Conservation (phyloP, 2,888 invertebrate species). For the Eledona agricola region DNA sequence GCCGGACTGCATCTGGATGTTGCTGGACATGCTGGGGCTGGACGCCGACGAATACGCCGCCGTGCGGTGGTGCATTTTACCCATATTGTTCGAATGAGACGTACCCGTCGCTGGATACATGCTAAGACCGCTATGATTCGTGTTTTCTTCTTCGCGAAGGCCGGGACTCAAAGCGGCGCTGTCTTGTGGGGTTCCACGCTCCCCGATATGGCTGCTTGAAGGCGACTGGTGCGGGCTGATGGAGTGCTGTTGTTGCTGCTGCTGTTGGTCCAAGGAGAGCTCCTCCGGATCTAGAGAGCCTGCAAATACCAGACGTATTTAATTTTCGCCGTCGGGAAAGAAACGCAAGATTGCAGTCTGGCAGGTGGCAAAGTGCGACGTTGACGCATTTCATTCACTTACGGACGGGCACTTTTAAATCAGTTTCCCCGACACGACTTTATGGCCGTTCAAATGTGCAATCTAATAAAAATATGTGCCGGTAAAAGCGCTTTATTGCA, state of each 20-base stretch:
- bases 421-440: too few species aligned
- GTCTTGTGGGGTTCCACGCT: conserved; percentile 66
- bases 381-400: conserved; percentile 18
- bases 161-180: conserved; percentile 68
- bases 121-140: conserved; percentile 74
- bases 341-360: conserved; percentile 17
- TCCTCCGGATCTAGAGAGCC: conserved; percentile 85
- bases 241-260: conserved; percentile 42
- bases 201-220: conserved; percentile 62
- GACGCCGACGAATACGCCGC: conserved; percentile 75
- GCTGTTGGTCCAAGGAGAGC: conserved; percentile 72
- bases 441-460: too few species aligned
- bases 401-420: conserved; percentile 4
- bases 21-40: conserved; percentile 64
- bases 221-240: conserved; percentile 55
- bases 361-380: conserved; percentile 30
- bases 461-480: too few species aligned
- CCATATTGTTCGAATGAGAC: conserved; percentile 54
- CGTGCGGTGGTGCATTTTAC: conserved; percentile 61
- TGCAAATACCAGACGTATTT: conserved; percentile 64
- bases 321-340: conserved; percentile 12
- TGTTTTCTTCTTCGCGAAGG: conserved; percentile 77
- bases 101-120: conserved; percentile 65
- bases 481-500: too few species aligned
- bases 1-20: conserved; percentile 59